phyloP scores from a whole-genome alignment of 1,140 invertebrate genomes.

The Atta colombica region DNA sequence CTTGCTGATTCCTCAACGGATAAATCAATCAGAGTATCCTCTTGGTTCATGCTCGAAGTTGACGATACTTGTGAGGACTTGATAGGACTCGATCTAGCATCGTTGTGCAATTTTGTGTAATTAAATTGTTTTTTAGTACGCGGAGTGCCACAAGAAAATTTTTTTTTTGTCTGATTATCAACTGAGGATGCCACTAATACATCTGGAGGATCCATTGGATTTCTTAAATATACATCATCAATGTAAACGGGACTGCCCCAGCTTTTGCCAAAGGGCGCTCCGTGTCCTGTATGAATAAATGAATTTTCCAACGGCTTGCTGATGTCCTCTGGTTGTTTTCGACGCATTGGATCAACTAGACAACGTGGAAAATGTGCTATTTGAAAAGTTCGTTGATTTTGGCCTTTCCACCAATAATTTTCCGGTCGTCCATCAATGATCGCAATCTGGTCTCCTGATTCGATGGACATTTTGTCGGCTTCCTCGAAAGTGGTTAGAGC shows the following conservation, averaged over 20 bases:
- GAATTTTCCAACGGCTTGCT: slow-evolving; percentile 93
- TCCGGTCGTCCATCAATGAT: slow-evolving; percentile 97
- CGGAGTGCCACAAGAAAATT: slow-evolving; percentile 85
- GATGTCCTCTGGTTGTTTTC: slow-evolving; percentile 90
- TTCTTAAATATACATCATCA: slow-evolving; percentile 93
- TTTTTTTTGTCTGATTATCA: slow-evolving; percentile 81
- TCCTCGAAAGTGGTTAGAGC: slow-evolving; percentile 90
- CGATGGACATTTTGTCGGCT: slow-evolving; percentile 91
- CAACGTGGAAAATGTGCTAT: slow-evolving; percentile 93
- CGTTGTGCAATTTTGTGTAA: slow-evolving; percentile 92
- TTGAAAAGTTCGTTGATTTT: slow-evolving; percentile 96
- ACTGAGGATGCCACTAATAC: slow-evolving; percentile 85
- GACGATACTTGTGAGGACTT: slow-evolving; percentile 85
- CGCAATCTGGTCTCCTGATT: slow-evolving; percentile 95
- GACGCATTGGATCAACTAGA: slow-evolving; percentile 90
- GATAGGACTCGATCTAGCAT: slow-evolving; percentile 84
- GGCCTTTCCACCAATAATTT: slow-evolving; percentile 98
- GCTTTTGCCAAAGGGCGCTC: slow-evolving; percentile 91
- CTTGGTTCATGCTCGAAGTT: slow-evolving; percentile 85
- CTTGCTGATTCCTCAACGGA: slow-evolving; percentile 87
- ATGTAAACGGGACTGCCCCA: slow-evolving; percentile 95
- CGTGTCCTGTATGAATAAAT: slow-evolving; percentile 94
- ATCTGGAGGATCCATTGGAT: slow-evolving; percentile 94
- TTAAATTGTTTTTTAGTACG: slow-evolving; percentile 90
- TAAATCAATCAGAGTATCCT: slow-evolving; percentile 89